These are phyloP conservation scores for Penaeus monodon DNA, from an alignment of 2,888 invertebrate species.

Conservation along the genomic window DNA sequence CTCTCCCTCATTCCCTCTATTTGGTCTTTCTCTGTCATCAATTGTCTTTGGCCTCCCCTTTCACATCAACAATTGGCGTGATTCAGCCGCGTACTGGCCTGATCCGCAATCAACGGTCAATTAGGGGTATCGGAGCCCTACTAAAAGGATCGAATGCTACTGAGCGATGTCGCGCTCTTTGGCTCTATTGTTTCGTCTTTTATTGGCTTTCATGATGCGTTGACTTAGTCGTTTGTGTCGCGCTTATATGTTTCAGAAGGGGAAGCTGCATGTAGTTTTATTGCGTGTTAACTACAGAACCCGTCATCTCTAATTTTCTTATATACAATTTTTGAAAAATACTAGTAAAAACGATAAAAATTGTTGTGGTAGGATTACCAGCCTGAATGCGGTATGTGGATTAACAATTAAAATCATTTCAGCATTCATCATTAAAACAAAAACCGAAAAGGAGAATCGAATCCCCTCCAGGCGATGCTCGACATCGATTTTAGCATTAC, in stretches of 20 bases:
- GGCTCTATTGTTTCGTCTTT: conserved; percentile 29
- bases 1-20: conserved; percentile 34
- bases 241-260: too few relatives aligned
- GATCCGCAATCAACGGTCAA: conserved; percentile 42
- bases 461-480: conserved; percentile 33
- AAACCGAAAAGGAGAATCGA: conserved; percentile 25
- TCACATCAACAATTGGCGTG: conserved; percentile 49
- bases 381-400: neutral
- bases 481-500: conserved; percentile 37
- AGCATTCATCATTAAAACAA: conserved; percentile 25
- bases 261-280: too few relatives aligned
- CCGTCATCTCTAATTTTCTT: too few relatives aligned
- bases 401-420: conserved; percentile 27
- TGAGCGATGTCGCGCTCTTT: conserved; percentile 26
- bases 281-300: too few relatives aligned
- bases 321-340: too few relatives aligned
- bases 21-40: conserved; percentile 43
- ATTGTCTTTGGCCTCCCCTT: conserved; percentile 44
- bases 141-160: conserved; percentile 43
- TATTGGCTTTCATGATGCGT: conserved; percentile 31
- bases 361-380: too few relatives aligned
- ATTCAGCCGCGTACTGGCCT: conserved; percentile 25
- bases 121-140: conserved; percentile 45
- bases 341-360: too few relatives aligned
- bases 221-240: conserved; percentile 22